phyloP scores from a whole-genome alignment of 2,888 invertebrate genomes.

The Allophyes oxyacanthae region DNA sequence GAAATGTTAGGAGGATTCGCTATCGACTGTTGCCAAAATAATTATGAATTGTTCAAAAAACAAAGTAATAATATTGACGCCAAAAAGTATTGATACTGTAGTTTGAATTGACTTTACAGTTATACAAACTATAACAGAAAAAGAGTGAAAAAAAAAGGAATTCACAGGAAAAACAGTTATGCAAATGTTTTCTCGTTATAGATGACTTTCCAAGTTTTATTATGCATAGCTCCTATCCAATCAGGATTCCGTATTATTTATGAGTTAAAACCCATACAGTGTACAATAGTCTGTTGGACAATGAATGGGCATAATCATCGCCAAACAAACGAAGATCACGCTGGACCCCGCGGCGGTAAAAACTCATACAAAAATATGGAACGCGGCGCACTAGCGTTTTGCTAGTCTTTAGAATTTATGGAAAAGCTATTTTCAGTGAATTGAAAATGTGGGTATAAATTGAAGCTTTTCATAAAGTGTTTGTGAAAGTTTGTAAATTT shows the following conservation, averaged over 20 bases:
- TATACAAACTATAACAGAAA: constrained; percentile 22
- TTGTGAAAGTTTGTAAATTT: not conserved
- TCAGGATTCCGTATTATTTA: constrained; percentile 57
- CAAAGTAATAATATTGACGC: not conserved
- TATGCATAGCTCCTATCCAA: constrained; percentile 57
- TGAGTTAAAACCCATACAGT: constrained; percentile 53
- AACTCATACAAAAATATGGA: constrained; percentile 54
- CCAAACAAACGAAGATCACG: constrained; percentile 71
- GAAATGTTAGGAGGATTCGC: no score
- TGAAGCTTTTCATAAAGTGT: not conserved
- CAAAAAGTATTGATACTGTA: not conserved
- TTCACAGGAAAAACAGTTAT: constrained; percentile 40
- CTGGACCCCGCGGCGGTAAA: constrained; percentile 57
- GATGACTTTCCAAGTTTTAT: constrained; percentile 47
- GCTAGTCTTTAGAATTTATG: constrained; percentile 3
- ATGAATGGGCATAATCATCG: constrained; percentile 71
- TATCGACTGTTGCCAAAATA: no score
- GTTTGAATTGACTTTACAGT: constrained; percentile 2
- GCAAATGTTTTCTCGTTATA: constrained; percentile 46
- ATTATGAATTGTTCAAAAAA: no score
- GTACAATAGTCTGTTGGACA: constrained; percentile 67
- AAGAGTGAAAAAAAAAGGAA: constrained; percentile 31
- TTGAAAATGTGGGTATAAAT: constrained; percentile 6
- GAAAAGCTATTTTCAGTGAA: not conserved
- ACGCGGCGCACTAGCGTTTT: constrained; percentile 32